phyloP scores from a whole-genome alignment of 2,797 vertebrate species.

The Natrix natrix region DNA sequence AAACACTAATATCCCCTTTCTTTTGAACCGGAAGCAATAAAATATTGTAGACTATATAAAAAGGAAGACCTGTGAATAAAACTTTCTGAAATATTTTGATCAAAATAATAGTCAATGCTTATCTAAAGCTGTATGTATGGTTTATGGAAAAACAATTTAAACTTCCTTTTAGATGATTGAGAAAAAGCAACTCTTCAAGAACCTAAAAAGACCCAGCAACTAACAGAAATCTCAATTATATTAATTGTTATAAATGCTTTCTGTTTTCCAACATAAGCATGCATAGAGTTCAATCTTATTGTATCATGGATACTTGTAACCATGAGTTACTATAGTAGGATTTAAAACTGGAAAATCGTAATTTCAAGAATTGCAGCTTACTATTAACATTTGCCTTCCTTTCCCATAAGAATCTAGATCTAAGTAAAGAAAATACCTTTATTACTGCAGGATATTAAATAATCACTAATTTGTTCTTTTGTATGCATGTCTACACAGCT shows the following conservation, averaged over 20 bases:
- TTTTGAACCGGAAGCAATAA: neutral
- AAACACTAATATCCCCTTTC: neutral
- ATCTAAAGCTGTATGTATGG: neutral
- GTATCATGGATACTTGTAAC: neutral
- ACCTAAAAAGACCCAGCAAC: neutral
- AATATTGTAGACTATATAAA: neutral
- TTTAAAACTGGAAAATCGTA: neutral
- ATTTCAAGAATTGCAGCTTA: neutral
- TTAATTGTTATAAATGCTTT: neutral
- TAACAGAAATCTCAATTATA: neutral
- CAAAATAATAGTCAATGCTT: neutral
- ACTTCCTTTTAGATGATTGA: neutral
- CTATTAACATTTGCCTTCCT: neutral
- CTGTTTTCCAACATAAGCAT: neutral
- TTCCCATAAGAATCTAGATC: neutral
- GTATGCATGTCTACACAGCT: neutral
- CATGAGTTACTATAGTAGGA: neutral
- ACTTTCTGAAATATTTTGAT: neutral
- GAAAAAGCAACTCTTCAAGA: neutral
- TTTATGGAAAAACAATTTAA: neutral
- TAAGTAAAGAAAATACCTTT: neutral
- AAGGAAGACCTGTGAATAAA: neutral
- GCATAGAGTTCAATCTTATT: neutral
- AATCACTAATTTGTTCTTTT: neutral
- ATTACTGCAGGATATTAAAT: neutral